Conservation (phyloP, 2,888 invertebrate genomes). For the Clusia tigrina region DNA sequence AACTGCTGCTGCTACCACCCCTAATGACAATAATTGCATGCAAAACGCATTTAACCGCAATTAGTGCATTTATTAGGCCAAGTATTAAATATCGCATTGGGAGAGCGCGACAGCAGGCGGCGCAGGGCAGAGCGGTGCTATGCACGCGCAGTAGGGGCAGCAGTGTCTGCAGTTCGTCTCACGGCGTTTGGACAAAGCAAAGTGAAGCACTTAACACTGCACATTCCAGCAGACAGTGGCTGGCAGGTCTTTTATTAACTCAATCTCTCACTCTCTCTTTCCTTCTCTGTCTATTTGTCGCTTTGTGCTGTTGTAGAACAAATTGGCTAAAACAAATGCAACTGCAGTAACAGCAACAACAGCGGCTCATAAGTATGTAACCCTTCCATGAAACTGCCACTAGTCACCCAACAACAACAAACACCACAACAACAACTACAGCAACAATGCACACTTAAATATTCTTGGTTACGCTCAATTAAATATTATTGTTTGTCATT, state of each 20-base stretch:
- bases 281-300: neutral
- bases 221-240: neutral
- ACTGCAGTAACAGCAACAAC: constrained; percentile 34
- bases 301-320: constrained; percentile 15
- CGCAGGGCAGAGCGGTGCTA: constrained; percentile 10
- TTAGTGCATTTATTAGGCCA: constrained; percentile 62
- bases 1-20: too few relatives aligned
- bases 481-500: constrained; percentile 54
- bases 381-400: constrained; percentile 47
- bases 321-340: constrained; percentile 49
- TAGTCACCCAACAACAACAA: constrained; percentile 31
- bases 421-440: constrained; percentile 7
- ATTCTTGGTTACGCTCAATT: constrained; percentile 54
- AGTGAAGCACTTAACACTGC: neutral
- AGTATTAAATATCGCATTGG: constrained; percentile 44
- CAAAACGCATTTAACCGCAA: constrained; percentile 62
- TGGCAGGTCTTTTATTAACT: too few relatives aligned
- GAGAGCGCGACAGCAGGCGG: constrained; percentile 19
- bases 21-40: constrained; percentile 54
- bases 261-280: too few relatives aligned
- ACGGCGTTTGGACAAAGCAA: constrained; percentile 27
- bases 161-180: constrained; percentile 24
- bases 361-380: constrained; percentile 19
- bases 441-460: constrained; percentile 3
- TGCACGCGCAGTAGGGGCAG: constrained; percentile 15